Conservation (phyloP, 2,113 vertebrate species). For the Mustela nigripes region DNA sequence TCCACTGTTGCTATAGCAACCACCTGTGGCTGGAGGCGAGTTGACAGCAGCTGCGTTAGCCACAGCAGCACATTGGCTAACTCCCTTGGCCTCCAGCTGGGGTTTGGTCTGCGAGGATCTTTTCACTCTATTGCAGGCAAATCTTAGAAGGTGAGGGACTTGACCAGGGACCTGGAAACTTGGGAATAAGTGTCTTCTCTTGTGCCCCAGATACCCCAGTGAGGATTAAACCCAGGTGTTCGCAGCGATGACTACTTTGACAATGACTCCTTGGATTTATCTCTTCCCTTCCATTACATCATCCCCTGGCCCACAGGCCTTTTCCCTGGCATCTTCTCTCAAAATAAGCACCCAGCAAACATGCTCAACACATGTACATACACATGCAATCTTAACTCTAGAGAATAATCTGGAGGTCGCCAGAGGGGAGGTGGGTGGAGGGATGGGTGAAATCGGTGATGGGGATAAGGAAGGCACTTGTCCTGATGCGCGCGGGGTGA, state of each 20-base stretch:
- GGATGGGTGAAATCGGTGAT: neutral
- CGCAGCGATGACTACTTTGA: too few species aligned
- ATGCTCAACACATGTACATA: neutral
- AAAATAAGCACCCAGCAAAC: neutral
- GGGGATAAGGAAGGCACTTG: neutral
- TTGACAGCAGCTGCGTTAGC: neutral
- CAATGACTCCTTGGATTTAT: neutral
- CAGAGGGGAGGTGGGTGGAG: neutral
- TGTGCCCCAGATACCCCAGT: too few species aligned
- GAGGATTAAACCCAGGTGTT: neutral
- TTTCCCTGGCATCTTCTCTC: neutral
- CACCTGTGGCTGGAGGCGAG: neutral
- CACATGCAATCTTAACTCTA: neutral
- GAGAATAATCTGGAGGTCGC: neutral
- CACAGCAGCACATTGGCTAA: neutral
- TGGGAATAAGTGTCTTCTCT: rapidly evolving
- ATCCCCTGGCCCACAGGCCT: neutral
- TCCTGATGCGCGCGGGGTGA: neutral
- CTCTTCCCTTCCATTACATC: neutral
- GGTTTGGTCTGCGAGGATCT: neutral
- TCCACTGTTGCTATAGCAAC: neutral
- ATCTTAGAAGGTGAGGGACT: rapidly evolving
- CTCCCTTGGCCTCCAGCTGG: neutral
- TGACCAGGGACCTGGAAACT: rapidly evolving
- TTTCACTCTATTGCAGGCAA: neutral